These are phyloP conservation scores for Sebastes vulpes DNA, from an alignment of 2,797 vertebrate genomes.

Conservation along the genomic window DNA sequence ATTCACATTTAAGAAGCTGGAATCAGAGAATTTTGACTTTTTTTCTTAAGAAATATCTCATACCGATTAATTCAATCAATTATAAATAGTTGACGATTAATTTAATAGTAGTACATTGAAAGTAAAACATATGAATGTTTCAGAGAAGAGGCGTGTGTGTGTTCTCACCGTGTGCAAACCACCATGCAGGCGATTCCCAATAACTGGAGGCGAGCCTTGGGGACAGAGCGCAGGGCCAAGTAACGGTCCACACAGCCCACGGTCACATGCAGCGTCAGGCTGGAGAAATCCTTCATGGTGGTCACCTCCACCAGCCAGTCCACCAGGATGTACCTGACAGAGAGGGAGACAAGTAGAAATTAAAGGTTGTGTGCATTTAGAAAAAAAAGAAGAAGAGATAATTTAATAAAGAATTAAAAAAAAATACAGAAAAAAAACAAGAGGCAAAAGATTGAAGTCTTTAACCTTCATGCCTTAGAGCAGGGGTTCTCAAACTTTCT, in stretches of 20 bases:
- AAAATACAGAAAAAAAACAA: neutral
- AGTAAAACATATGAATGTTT: neutral
- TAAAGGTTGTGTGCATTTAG: no score
- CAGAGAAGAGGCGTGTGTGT: neutral
- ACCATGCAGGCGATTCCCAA: slow-evolving; percentile 99
- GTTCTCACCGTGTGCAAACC: slow-evolving; percentile 93
- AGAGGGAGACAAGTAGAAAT: neutral
- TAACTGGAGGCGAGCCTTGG: slow-evolving; percentile 92
- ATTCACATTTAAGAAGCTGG: no score
- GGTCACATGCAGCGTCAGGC: slow-evolving; percentile 94
- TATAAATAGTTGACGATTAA: no score
- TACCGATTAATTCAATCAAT: no score
- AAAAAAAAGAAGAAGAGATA: neutral
- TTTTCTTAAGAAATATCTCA: neutral
- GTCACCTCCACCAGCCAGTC: slow-evolving; percentile 99
- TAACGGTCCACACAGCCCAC: slow-evolving; percentile 96
- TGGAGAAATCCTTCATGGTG: slow-evolving; percentile 98
- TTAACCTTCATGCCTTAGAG: neutral
- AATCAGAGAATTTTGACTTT: neutral
- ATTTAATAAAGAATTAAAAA: neutral
- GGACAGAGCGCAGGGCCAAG: slow-evolving; percentile 89
- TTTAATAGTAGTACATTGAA: neutral
- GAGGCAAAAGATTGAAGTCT: neutral
- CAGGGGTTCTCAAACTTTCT: no score
- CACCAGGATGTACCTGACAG: slow-evolving; percentile 93